Conservation (phyloP, 2,888 invertebrate genomes). For the Clostera curtula region DNA sequence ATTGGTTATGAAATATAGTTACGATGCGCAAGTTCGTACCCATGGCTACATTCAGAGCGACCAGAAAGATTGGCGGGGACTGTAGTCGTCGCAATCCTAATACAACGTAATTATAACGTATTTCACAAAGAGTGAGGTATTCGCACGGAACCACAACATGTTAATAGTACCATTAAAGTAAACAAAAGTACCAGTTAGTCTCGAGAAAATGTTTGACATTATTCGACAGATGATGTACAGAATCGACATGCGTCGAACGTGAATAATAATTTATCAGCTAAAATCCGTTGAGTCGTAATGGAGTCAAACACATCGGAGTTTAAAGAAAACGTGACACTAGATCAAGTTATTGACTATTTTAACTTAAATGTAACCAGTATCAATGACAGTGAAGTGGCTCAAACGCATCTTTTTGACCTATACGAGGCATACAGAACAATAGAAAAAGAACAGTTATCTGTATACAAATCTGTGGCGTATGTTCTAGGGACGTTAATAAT, state of each 20-base stretch:
- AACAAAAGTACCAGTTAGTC: slow-evolving; percentile 39
- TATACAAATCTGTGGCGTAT: slow-evolving; percentile 73
- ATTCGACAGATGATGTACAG: slow-evolving; percentile 38
- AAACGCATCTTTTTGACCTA: slow-evolving; percentile 35
- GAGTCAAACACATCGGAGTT: slow-evolving; percentile 20
- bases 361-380: slow-evolving; percentile 36
- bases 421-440: slow-evolving; percentile 47
- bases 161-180: slow-evolving; percentile 44
- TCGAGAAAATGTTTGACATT: slow-evolving; percentile 39
- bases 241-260: slow-evolving; percentile 37
- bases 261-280: slow-evolving; percentile 8
- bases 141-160: slow-evolving; percentile 38
- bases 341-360: slow-evolving; percentile 36
- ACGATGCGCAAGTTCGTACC: too few species aligned
- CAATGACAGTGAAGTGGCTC: slow-evolving; percentile 43
- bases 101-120: too few species aligned
- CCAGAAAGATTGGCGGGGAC: too few species aligned
- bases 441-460: slow-evolving; percentile 53
- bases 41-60: too few species aligned
- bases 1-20: too few species aligned
- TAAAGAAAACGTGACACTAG: slow-evolving; percentile 28
- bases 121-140: slow-evolving; percentile 8
- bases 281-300: slow-evolving; percentile 13
- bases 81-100: too few species aligned
- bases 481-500: slow-evolving; percentile 72